A percentile compares a stretch with the other conserved stretches of the same genome.
phyloP scores from a whole-genome alignment of 2,113 vertebrate genomes.

The Catagonus wagneri region DNA sequence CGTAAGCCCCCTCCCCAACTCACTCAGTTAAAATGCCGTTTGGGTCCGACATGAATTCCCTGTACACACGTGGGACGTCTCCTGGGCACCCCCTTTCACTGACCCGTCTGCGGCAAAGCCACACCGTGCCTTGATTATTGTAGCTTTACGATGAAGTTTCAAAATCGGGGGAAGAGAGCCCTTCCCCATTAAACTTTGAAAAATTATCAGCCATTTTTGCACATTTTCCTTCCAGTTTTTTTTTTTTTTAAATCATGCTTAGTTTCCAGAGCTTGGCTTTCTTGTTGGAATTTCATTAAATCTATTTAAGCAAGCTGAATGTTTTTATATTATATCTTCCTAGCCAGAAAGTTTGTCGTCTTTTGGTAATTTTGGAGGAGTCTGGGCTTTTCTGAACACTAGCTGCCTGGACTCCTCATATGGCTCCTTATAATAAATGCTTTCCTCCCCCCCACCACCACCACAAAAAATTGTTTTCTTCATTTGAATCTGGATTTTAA shows the following conservation, averaged over 20 bases:
- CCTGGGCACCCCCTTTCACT: neutral
- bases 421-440: neutral
- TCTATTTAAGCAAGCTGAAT: neutral
- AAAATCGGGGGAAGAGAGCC: neutral
- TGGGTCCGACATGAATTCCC: neutral
- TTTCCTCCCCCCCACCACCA: neutral
- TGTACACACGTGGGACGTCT: neutral
- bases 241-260: too few relatives aligned
- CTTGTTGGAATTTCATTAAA: neutral
- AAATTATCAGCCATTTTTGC: neutral
- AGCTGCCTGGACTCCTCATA: neutral
- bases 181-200: neutral
- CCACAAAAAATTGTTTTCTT: neutral
- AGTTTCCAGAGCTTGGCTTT: neutral
- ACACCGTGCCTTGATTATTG: accelerated
- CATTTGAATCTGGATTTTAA: neutral
- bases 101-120: neutral
- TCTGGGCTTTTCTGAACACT: too few relatives aligned
- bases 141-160: neutral
- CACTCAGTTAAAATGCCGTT: neutral
- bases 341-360: neutral
- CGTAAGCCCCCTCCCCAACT: neutral
- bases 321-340: neutral
- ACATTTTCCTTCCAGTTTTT: neutral
- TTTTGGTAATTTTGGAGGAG: neutral